A percentile compares a stretch with the other conserved stretches of the same genome.
phyloP scores from a whole-genome alignment of 2,113 vertebrate species.

The Bothrops jararaca region DNA sequence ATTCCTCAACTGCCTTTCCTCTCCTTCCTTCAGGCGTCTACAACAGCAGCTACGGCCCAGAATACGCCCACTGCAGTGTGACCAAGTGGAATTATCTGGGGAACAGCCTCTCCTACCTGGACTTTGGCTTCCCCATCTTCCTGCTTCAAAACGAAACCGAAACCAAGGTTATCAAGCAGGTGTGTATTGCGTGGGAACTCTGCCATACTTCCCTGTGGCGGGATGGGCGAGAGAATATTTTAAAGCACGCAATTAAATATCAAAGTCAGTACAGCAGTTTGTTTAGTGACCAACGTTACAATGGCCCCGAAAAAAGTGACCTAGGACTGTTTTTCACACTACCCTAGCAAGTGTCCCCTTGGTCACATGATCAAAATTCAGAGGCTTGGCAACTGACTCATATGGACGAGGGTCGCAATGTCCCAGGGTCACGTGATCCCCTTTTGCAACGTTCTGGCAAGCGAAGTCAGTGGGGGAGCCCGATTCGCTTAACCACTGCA shows the following conservation, averaged over 20 bases:
- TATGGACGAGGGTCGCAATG: not conserved
- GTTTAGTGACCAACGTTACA: not conserved
- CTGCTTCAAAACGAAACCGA: constrained; percentile 86
- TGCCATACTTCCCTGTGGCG: not conserved
- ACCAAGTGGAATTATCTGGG: constrained; percentile 83
- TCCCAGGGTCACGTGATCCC: not conserved
- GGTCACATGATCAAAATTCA: not conserved
- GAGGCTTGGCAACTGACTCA: not conserved
- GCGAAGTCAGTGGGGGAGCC: not conserved
- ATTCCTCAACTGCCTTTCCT: not conserved
- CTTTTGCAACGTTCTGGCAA: not conserved
- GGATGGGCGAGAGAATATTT: not conserved
- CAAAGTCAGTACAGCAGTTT: not conserved
- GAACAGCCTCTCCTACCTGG: constrained; percentile 82
- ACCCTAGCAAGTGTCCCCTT: no score
- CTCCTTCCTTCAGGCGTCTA: constrained; percentile 76
- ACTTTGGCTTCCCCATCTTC: constrained; percentile 91
- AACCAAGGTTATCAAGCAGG: constrained; percentile 85
- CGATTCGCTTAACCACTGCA: not conserved
- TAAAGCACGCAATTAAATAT: not conserved
- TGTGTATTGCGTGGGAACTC: constrained; percentile 47
- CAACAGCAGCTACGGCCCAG: constrained; percentile 72
- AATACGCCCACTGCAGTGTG: constrained; percentile 77
- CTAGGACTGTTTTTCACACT: no score
- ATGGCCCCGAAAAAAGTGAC: no score